Base-by-base conservation (phyloP, 2,888 invertebrate genomes). In the Eristalis intricaria region DNA sequence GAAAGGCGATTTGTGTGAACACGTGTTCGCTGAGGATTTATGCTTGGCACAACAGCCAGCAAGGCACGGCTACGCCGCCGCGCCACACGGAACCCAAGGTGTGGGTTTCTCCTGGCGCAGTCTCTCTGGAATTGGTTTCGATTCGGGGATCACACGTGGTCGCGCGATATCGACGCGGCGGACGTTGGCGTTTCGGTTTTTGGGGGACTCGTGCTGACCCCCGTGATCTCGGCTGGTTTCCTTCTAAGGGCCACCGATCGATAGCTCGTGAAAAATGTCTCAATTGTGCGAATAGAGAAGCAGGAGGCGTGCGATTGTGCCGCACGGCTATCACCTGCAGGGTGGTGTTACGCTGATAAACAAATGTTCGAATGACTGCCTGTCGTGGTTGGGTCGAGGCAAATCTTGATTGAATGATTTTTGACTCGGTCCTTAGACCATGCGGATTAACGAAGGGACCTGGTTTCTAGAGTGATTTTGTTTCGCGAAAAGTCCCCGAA, bases 1-100 rank as follows among this genome's bases (percentile, higher is more conserved):
- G 38, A 73, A 75, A 70, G 65, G 65, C 74, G 69, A 76, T 80
- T 75, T 80, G 71, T 76, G 76, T 71, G 84, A 84, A 84, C 84
- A 84, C 84, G 84, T 84, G 80, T 84, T 84, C 75, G 29, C 19
- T 11, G 23, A 43, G 69, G 63, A 79, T 84, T 79, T 79, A 64
- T 81, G 63, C 69, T 64, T 13, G 32, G 64, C 64, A n/a, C 26
- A 60, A 63, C 32, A 63, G 19, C 29, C 26, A 19, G 63, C 32
- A 29, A 29, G 63, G 32, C 29, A 61, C 35, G 71, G 43, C 56
- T 23, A 13, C n/a, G 71, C 32, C 32, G 32, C 35, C 43, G 68
- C 65, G 40, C 19, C 11, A 23, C 50, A 22, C 22, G 22, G 43
- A 23, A 26, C 35, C 11, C 61, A 61, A 38, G 68, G 76, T 82